Evolutionary conservation across 2,888 invertebrate genomes (phyloP), one percentile per base, ranked within the genome.

Genomic region (Timema podura): DNA sequence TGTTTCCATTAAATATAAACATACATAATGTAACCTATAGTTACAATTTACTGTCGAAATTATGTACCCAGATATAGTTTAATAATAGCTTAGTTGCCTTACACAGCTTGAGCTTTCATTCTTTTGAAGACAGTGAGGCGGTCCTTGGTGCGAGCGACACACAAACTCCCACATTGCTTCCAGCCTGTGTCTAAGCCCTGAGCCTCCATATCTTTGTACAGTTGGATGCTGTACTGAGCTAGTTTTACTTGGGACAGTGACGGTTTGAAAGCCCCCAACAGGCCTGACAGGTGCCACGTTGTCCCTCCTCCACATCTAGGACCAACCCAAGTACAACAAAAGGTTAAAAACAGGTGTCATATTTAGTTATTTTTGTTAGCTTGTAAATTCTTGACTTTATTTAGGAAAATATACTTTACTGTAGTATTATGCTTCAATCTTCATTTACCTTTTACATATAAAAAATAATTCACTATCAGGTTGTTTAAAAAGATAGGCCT

Each of bases 91-190:
- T 84, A n/a, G n/a, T n/a, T n/a, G n/a, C n/a, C 86, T 82, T 86
- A 92, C 91, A 89, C 85, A 71, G 93, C 91, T 79, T 92, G 91
- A 6, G 94, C 91, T 80, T 92, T 93, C 92, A 91, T 92, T 79
- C 92, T 86, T 76, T 91, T 84, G 77, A 91, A 94, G 5, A 89
- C 87, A 0, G 89, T 91, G 91, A 95, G 91, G 57, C 96, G 85
- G 80, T 96, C 95, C 77, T 90, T 86, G 0, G 90, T 92, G 72
- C 95, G 84, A 0, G 95, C 96, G 51, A 97, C 81, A 73, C 93
- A 90, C 30, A 97, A 82, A 74, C 95, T 95, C 0, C 96, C 96
- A 79, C 94, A 94, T 79, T 93, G 89, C 77, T 94, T 94, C 93
- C 95, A 96, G 0, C 96, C 95, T 0, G 93, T 93, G 30, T 89